Evolutionary conservation across 2,888 invertebrate genomes (phyloP).

Genomic region (Hemithea aestivaria): DNA sequence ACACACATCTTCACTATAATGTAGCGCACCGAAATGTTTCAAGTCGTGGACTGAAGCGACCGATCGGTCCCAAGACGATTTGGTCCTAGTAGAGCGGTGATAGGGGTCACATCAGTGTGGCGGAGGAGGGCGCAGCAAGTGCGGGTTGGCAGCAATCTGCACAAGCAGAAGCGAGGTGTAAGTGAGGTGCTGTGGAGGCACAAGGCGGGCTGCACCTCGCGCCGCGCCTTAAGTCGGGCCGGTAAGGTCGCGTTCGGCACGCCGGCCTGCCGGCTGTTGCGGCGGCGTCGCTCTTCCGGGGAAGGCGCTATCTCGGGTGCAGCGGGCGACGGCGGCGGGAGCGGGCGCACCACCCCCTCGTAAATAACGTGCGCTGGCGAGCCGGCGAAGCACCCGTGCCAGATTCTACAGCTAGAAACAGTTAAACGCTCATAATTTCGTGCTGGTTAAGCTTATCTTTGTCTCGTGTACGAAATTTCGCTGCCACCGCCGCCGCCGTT

Average conservation of each 20-base stretch:
- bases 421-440: slow-evolving; percentile 80
- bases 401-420: slow-evolving; percentile 79
- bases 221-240: slow-evolving; percentile 32
- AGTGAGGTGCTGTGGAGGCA: slow-evolving; percentile 53
- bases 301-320: slow-evolving; percentile 75
- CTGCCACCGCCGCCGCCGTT: slow-evolving; percentile 41
- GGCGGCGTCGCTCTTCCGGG: slow-evolving; percentile 69
- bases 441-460: slow-evolving; percentile 79
- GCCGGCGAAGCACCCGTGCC: slow-evolving; percentile 78
- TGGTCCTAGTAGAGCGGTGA: slow-evolving; percentile 52
- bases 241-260: slow-evolving; percentile 38
- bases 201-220: slow-evolving; percentile 27
- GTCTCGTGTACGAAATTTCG: slow-evolving; percentile 77
- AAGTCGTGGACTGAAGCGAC: slow-evolving; percentile 47
- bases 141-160: slow-evolving; percentile 66
- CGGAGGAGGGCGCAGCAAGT: slow-evolving; percentile 46
- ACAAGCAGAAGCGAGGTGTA: slow-evolving; percentile 65
- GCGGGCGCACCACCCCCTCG: slow-evolving; percentile 60
- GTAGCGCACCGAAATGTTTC: slow-evolving; percentile 53
- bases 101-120: slow-evolving; percentile 62
- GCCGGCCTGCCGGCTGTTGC: slow-evolving; percentile 35
- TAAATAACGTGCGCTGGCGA: slow-evolving; percentile 78
- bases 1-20: slow-evolving; percentile 68
- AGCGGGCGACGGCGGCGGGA: slow-evolving; percentile 49
- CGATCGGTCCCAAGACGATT: slow-evolving; percentile 39